These are phyloP conservation scores for Anaspis maculata DNA, from an alignment of 2,888 invertebrate species.

Conservation along the genomic window DNA sequence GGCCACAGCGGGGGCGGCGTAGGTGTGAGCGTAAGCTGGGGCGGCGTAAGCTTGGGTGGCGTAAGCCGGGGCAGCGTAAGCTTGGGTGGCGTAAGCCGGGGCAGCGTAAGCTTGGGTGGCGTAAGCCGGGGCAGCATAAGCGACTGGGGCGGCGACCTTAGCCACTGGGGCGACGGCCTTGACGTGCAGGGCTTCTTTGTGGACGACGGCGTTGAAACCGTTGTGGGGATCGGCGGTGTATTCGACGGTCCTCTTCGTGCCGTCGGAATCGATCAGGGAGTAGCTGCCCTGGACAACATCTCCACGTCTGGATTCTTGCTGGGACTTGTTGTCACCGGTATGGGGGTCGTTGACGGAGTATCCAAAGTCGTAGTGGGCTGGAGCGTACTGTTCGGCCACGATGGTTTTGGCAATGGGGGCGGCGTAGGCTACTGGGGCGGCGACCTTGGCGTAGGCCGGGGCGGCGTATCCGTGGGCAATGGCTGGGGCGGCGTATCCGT, in stretches of 20 bases:
- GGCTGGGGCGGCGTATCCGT: constrained; percentile 36
- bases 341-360: constrained; percentile 39
- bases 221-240: constrained; percentile 46
- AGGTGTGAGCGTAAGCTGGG: constrained; percentile 33
- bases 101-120: no score
- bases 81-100: constrained; percentile 6
- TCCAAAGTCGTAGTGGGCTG: constrained; percentile 44
- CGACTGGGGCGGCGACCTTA: constrained; percentile 11
- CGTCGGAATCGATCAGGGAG: constrained; percentile 46
- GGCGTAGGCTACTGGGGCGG: constrained; percentile 25
- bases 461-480: constrained; percentile 27
- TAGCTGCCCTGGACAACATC: constrained; percentile 45
- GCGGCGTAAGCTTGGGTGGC: constrained; percentile 31
- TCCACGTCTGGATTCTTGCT: constrained; percentile 43
- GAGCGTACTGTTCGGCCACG: constrained; percentile 38
- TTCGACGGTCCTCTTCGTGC: constrained; percentile 44
- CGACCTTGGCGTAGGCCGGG: constrained; percentile 11
- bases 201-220: constrained; percentile 48
- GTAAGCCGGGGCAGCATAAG: constrained; percentile 20
- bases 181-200: constrained; percentile 41
- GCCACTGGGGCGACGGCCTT: constrained; percentile 34
- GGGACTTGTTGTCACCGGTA: constrained; percentile 15
- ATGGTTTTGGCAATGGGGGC: constrained; percentile 34
- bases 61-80: constrained; percentile 36
- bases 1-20: constrained; percentile 30